A percentile compares a stretch with the other conserved stretches of the same genome.
phyloP scores from a whole-genome alignment of 2,797 vertebrate species.

The Tympanoctomys barrerae region DNA sequence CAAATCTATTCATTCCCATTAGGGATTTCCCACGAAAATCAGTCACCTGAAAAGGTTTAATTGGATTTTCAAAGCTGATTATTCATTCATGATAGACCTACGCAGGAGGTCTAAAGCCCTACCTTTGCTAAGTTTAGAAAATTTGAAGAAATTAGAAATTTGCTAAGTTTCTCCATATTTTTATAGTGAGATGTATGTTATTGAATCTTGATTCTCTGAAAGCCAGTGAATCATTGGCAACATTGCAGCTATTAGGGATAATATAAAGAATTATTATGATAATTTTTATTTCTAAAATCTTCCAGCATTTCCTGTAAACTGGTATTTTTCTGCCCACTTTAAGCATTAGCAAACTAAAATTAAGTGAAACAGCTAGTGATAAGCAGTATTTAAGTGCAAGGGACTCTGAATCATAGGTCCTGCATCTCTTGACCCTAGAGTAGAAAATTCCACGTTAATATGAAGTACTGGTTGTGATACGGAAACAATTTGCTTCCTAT shows the following conservation, averaged over 20 bases:
- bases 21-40: background rate
- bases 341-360: conserved; percentile 19
- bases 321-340: conserved; percentile 74
- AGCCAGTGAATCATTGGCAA: background rate
- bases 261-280: background rate
- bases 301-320: background rate
- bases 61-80: background rate
- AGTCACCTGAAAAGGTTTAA: background rate
- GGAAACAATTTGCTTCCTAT: background rate
- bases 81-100: background rate
- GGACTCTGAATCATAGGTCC: background rate
- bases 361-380: background rate
- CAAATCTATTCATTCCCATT: background rate
- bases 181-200: background rate
- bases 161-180: background rate
- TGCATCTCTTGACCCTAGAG: background rate
- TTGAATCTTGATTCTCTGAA: conserved; percentile 11
- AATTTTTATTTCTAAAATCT: background rate
- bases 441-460: background rate
- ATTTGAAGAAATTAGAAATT: no score
- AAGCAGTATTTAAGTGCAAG: background rate
- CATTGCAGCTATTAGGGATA: background rate
- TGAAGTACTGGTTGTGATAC: background rate
- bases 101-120: no score
- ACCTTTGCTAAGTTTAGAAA: no score